These are phyloP conservation scores for Clarias platycephalus DNA, from an alignment of 2,797 vertebrate genomes.

Conservation along the genomic window DNA sequence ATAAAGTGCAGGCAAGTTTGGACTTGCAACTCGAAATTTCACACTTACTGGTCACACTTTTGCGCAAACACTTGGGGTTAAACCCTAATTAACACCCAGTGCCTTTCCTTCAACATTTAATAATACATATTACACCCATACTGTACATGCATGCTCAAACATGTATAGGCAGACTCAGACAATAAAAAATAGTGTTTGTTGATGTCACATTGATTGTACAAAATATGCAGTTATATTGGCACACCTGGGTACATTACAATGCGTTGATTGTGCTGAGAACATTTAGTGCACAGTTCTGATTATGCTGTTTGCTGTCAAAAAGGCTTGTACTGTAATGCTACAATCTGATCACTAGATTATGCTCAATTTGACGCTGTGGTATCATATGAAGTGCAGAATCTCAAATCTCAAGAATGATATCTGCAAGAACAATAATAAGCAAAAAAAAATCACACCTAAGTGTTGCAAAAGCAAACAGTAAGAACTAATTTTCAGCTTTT, in stretches of 20 bases:
- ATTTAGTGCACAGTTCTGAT: not conserved
- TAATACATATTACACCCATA: not conserved
- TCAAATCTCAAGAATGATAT: not conserved
- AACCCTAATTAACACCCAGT: slow-evolving; percentile 45
- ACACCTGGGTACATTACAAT: not conserved
- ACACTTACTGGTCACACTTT: slow-evolving; percentile 40
- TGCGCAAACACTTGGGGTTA: slow-evolving; percentile 38
- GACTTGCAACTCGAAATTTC: slow-evolving; percentile 32
- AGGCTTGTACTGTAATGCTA: slow-evolving; percentile 14
- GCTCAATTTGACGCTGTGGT: not conserved
- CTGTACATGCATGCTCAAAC: not conserved
- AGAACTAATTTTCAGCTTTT: not conserved
- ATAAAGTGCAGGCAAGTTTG: slow-evolving; percentile 2
- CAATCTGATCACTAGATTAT: slow-evolving; percentile 39
- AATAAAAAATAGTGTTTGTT: not conserved
- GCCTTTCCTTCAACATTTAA: not conserved
- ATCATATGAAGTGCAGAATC: not conserved
- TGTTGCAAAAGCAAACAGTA: not conserved
- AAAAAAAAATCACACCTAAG: not conserved
- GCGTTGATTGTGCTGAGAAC: not conserved
- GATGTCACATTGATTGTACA: not conserved
- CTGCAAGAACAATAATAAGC: not conserved
- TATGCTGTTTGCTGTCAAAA: not conserved
- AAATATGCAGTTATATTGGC: not conserved
- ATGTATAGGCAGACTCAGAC: not conserved